A percentile compares a stretch with the other conserved stretches of the same genome.
Conservation (phyloP, 2,797 vertebrate genomes). For the Labeo calbasu region DNA sequence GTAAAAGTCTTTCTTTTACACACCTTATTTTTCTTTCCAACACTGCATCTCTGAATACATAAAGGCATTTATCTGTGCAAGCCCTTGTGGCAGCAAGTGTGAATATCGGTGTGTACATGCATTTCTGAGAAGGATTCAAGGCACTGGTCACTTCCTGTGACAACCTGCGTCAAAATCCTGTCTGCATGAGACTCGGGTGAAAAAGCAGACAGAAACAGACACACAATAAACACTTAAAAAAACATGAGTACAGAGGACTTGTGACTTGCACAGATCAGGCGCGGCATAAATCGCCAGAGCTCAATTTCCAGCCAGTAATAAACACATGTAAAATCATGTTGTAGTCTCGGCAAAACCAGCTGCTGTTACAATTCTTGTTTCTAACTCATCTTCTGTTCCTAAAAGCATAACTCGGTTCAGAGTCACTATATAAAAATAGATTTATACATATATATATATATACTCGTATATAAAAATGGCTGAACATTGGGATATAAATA, state of each 20-base stretch:
- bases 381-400: conserved; percentile 62
- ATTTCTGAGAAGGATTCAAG: conserved; percentile 10
- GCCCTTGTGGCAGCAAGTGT: neutral
- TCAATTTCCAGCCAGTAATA: conserved; percentile 64
- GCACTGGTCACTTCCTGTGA: conserved; percentile 21
- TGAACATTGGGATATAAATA: conserved; percentile 89
- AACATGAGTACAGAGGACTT: neutral
- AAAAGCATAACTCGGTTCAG: conserved; percentile 78
- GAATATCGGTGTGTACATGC: neutral
- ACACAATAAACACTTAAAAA: conserved; percentile 11
- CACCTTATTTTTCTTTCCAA: neutral
- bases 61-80: conserved; percentile 24
- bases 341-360: conserved; percentile 94
- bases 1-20: neutral
- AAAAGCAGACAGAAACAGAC: conserved; percentile 18
- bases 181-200: neutral
- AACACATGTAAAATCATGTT: conserved; percentile 69
- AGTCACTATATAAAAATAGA: conserved; percentile 83
- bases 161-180: neutral
- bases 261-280: conserved; percentile 15
- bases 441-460: conserved; percentile 82
- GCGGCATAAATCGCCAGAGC: conserved; percentile 62
- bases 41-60: conserved; percentile 6
- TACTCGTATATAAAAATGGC: conserved; percentile 82
- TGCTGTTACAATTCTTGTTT: conserved; percentile 78